Percentiles rank a stretch among this genome's conserved stretches.
Conservation (phyloP, 2,888 invertebrate genomes). For the Uropetala carovei region DNA sequence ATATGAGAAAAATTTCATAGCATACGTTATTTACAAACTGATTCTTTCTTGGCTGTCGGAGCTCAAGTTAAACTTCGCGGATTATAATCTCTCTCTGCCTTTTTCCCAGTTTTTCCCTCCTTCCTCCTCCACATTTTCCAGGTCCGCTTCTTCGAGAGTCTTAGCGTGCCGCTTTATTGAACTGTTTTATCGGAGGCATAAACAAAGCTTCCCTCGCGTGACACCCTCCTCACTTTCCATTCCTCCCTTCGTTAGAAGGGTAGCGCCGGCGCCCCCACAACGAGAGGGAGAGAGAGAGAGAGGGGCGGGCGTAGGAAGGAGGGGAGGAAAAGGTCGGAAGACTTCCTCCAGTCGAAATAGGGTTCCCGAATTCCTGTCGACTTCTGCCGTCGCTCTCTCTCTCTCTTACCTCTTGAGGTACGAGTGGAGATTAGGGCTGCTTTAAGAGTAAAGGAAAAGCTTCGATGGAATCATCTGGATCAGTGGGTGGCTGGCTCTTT, state of each 20-base stretch:
- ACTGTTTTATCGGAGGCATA: conserved; percentile 15
- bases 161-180: background rate
- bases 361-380: no score
- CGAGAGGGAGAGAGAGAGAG: no score
- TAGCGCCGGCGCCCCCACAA: background rate
- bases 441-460: background rate
- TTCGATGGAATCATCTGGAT: no score
- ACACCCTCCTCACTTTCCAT: conserved; percentile 1
- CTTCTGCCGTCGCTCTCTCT: no score
- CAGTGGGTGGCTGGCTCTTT: no score
- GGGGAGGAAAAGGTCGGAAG: no score
- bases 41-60: background rate
- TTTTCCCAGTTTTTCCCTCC: background rate
- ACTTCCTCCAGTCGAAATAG: no score
- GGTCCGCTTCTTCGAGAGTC: background rate
- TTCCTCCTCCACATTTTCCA: background rate
- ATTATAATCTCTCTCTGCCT: background rate
- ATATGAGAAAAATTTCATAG: no score
- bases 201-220: background rate
- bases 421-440: background rate
- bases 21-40: no score
- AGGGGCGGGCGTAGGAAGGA: no score
- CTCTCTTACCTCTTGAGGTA: background rate
- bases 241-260: background rate
- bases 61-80: background rate